Base-by-base conservation (phyloP, 2,113 vertebrate genomes). In the Aldabrachelys gigantea region DNA sequence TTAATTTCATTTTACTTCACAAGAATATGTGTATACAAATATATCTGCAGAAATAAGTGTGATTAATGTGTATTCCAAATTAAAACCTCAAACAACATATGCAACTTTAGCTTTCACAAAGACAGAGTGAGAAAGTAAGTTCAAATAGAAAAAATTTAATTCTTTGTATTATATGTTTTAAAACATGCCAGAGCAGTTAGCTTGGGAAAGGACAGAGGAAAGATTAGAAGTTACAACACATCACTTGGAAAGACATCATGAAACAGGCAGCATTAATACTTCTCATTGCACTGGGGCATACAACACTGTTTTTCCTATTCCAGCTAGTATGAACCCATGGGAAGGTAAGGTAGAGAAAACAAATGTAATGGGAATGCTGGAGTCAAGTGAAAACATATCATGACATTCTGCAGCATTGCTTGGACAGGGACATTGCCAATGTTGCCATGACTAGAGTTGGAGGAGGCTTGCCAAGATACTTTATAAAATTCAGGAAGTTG, bases 41-140 rank as follows among this genome's bases (percentile, higher is more conserved):
- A 57, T 35, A 72, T 0, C 1, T 25, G 9, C 1, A 52, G 7
- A 1, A 69, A 24, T 52, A 83, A 35, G 25, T n/a, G 62, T 75
- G 62, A 79, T 81, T 54, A 29, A 62, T 83, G 6, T 6, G 12
- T 90, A 65, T 27, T 85, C 27, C n/a, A 50, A 85, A 84, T 65
- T 47, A 82, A 89, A 84, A 57, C 53, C 47, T 9, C 8, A n/a
- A 79, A 72, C 19, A 38, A 53, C 0, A n/a, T 78, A 47, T 78
- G 38, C 44, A 47, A 78, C 4, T 13, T 75, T 78, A 16, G 22
- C 24, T 27, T 78, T 78, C 24, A 47, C 41, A 47, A 29, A 78
- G 38, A n/a, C 17, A 75, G 72, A 41, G 75, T 27, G 1, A 78
- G 2, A 53, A 69, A 72, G 12, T 12, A 54, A 38, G 4, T 6